Percentiles rank a stretch among this genome's conserved stretches.
phyloP scores from a whole-genome alignment of 2,113 vertebrate genomes.

The Taxidea taxus region DNA sequence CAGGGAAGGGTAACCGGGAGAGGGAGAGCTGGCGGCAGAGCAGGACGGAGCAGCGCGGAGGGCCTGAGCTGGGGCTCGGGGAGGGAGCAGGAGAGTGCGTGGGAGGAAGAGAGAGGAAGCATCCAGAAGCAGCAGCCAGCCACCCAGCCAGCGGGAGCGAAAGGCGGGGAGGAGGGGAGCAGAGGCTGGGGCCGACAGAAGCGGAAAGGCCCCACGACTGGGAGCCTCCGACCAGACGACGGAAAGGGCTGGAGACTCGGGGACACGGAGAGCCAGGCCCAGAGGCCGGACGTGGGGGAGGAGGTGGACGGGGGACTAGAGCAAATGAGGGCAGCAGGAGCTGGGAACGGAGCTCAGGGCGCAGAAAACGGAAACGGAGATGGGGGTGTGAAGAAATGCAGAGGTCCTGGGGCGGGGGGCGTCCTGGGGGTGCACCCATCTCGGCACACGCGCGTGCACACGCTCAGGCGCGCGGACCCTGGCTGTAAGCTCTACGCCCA shows the following conservation, averaged over 20 bases:
- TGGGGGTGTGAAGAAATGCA: constrained; percentile 40
- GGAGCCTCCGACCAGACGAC: constrained; percentile 67
- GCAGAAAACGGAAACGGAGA: background rate
- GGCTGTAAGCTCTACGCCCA: background rate
- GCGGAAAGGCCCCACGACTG: constrained; percentile 40
- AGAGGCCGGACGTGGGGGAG: constrained; percentile 39
- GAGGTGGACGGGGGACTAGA: background rate
- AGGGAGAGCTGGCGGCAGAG: background rate
- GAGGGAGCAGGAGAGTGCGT: constrained; percentile 57
- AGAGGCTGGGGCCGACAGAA: background rate
- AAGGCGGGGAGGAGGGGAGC: background rate
- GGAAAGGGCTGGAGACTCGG: constrained; percentile 75
- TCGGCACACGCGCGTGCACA: background rate
- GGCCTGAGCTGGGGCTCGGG: constrained; percentile 63
- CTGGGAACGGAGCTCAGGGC: constrained; percentile 40
- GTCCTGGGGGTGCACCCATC: background rate
- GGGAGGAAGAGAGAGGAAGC: constrained; percentile 74
- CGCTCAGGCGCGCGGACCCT: background rate
- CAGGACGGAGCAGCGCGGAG: constrained; percentile 27
- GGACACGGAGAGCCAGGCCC: constrained; percentile 66
- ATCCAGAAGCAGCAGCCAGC: constrained; percentile 44
- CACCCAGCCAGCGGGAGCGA: constrained; percentile 28
- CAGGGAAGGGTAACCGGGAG: background rate
- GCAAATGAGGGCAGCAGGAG: constrained; percentile 55
- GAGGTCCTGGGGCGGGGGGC: background rate